Percentiles rank a stretch among this genome's conserved stretches.
These are phyloP conservation scores for Bhutanitis thaidina DNA, from an alignment of 2,888 invertebrate species.

Conservation along the genomic window DNA sequence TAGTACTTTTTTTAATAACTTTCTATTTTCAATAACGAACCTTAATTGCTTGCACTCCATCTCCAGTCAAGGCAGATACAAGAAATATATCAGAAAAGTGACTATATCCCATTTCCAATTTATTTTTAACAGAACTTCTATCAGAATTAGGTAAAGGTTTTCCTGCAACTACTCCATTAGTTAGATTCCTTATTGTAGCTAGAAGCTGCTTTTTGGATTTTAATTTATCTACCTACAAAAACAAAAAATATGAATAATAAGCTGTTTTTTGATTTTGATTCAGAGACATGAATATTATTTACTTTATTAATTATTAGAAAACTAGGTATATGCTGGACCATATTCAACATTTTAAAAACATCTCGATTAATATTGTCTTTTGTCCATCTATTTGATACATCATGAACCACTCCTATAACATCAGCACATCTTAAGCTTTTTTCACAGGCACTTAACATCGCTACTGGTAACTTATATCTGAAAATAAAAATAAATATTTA, in stretches of 20 bases:
- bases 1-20: not conserved
- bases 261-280: not conserved
- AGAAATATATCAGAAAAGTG: constrained; percentile 93
- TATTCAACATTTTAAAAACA: constrained; percentile 84
- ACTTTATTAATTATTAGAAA: constrained; percentile 96
- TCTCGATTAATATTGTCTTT: constrained; percentile 84
- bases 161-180: constrained; percentile 78
- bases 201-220: constrained; percentile 87
- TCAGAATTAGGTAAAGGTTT: constrained; percentile 50
- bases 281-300: constrained; percentile 29
- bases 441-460: constrained; percentile 75
- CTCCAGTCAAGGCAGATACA: constrained; percentile 91
- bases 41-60: constrained; percentile 86
- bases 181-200: constrained; percentile 84
- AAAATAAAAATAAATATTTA: constrained; percentile 55
- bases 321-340: constrained; percentile 79
- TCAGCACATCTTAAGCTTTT: constrained; percentile 85
- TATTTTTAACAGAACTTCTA: constrained; percentile 31
- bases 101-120: constrained; percentile 49
- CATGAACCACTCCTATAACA: constrained; percentile 92
- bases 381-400: constrained; percentile 85
- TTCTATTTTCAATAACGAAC: constrained; percentile 49
- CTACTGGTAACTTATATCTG: constrained; percentile 61
- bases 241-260: not conserved
- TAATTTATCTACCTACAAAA: constrained; percentile 82